Base-by-base conservation (phyloP, 2,113 vertebrate genomes). In the Telmatochromis sp. region DNA sequence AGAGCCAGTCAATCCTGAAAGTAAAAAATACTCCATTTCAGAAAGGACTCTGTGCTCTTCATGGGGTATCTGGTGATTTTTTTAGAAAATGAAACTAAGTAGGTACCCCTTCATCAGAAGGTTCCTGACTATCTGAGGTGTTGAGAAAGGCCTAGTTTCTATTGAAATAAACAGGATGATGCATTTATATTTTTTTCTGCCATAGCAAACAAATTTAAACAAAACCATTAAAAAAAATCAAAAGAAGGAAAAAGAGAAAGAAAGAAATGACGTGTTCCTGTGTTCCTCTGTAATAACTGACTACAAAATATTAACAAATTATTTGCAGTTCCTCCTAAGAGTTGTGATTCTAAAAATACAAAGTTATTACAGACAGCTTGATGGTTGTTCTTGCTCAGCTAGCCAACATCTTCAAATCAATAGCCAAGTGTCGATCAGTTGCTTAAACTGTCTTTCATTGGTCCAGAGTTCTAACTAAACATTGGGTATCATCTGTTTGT, bases 1-100 rank as follows among this genome's bases (percentile, higher is more conserved):
- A 68, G n/a, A 71, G 7, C 35, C 7, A 23, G 5, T 21, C n/a
- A 71, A 71, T 21, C 63, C n/a, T 71, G n/a, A 40, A 40, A 40
- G n/a, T 71, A 7, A 37, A 40, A 68, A 40, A 68, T 68, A 21
- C 11, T 68, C 19, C 11, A 21, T 68, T 68, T 37, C 35, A 68
- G 19, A 68, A 37, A 68, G 5, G 19, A 68, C 33, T 37, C 31
- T 68, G 33, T 68, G 33, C 6, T 68, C 63, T n/a, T 40, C 19
- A 21, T 68, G 19, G 0, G 11, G 35, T 68, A 9, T 40, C 63
- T 68, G 11, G 33, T 40, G 63, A 37, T 14, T 21, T 68, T 28
- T 1, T 0, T 0, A 40, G 0, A 8, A 71, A 71, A 21, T 14
- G 2, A 40, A 42, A 40, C 7, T 23, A 40, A 68, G 5, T 13